Percentiles rank a stretch among this genome's conserved stretches.
Evolutionary conservation across 2,888 invertebrate species (phyloP).

Genomic region (Melinaea menophilus): DNA sequence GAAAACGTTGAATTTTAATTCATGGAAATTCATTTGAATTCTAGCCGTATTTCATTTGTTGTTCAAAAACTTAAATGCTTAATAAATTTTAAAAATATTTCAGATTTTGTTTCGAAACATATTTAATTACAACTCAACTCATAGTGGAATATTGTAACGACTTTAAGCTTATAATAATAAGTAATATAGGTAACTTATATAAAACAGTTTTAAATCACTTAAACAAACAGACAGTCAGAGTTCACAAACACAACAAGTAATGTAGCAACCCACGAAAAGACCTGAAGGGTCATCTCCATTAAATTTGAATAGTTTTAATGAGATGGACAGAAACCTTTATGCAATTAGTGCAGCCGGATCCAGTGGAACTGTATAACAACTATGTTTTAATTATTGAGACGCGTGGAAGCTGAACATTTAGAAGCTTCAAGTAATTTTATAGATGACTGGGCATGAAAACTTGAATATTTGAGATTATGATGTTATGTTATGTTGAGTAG

Average conservation of each 20-base stretch:
- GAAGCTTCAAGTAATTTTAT: slow-evolving; percentile 19
- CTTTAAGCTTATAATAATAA: neutral
- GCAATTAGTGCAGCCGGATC: slow-evolving; percentile 49
- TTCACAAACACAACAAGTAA: neutral
- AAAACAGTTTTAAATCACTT: neutral
- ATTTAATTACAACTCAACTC: too few species aligned
- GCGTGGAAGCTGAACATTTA: slow-evolving; percentile 26
- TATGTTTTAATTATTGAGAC: slow-evolving; percentile 42
- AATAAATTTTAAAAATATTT: too few species aligned
- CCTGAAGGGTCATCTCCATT: slow-evolving; percentile 34
- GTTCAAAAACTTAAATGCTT: too few species aligned
- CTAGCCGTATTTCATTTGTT: too few species aligned
- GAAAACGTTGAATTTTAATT: too few species aligned
- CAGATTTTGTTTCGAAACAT: too few species aligned
- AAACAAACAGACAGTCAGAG: neutral
- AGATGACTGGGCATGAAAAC: slow-evolving; percentile 16
- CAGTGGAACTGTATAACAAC: slow-evolving; percentile 36
- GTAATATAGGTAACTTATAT: neutral
- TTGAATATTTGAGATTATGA: too few species aligned
- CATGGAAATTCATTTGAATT: too few species aligned
- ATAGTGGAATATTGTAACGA: neutral
- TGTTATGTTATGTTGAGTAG: too few species aligned
- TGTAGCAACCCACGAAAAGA: slow-evolving; percentile 24
- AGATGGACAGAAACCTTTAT: slow-evolving; percentile 50
- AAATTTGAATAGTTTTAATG: slow-evolving; percentile 56